phyloP scores from a whole-genome alignment of 2,888 invertebrate genomes.

The Pristionchus entomophagus region DNA sequence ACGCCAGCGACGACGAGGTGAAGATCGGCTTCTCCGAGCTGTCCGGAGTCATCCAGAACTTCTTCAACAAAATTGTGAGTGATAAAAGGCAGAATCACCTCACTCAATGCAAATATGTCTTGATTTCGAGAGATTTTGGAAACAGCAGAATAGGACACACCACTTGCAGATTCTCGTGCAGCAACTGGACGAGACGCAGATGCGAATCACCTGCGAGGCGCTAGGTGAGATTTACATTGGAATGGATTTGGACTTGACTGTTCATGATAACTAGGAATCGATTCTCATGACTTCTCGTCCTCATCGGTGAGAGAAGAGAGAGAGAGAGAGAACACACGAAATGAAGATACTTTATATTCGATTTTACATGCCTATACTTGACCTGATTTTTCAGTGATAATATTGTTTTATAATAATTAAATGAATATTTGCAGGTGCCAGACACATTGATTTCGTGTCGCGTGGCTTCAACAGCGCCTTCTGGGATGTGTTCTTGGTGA shows the following conservation, averaged over 20 bases:
- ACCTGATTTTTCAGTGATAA: no score
- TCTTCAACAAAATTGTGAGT: constrained; percentile 43
- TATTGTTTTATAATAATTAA: not conserved
- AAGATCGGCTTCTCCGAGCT: constrained; percentile 42
- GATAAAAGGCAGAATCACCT: not conserved
- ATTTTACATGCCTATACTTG: no score
- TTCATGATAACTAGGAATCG: no score
- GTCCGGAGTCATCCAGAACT: constrained; percentile 38
- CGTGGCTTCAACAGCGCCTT: constrained; percentile 45
- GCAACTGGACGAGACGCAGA: constrained; percentile 39
- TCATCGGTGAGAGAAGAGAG: no score
- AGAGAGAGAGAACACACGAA: no score
- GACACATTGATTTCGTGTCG: constrained; percentile 39
- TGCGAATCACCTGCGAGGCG: constrained; percentile 37
- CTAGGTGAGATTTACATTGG: not conserved
- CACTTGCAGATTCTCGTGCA: constrained; percentile 39
- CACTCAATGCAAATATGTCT: not conserved
- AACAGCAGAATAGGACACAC: not conserved
- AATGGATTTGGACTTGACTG: not conserved
- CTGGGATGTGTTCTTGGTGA: constrained; percentile 41
- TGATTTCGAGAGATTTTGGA: not conserved
- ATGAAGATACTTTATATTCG: no score
- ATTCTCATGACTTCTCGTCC: no score
- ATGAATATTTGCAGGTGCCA: not conserved
- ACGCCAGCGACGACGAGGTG: constrained; percentile 11